Evolutionary conservation across 1,140 invertebrate species (phyloP).

Genomic region (Trichonephila clavipes): DNA sequence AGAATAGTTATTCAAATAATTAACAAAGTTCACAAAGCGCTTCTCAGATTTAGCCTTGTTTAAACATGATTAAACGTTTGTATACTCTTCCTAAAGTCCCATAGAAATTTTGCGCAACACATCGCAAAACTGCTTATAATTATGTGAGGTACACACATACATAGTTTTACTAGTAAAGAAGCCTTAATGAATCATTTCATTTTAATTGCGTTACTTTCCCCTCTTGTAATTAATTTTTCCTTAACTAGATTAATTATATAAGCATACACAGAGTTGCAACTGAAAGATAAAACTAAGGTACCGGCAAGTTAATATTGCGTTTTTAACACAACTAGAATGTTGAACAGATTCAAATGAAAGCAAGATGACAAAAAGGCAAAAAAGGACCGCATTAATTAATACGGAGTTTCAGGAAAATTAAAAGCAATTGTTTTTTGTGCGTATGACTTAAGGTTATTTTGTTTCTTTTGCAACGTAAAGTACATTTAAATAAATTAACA

Average conservation of each 20-base stretch:
- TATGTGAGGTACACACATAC: background rate
- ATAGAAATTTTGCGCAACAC: background rate
- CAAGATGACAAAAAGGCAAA: background rate
- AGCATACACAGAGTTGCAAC: constrained; percentile 14
- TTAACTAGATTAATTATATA: background rate
- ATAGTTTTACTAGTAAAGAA: background rate
- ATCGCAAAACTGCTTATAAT: background rate
- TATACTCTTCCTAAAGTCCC: background rate
- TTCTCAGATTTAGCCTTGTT: background rate
- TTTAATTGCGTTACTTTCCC: constrained; percentile 3
- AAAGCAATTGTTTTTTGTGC: background rate
- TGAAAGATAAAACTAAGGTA: background rate
- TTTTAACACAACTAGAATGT: background rate
- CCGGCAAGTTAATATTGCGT: background rate
- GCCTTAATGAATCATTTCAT: constrained; percentile 6
- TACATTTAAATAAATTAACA: too few relatives aligned
- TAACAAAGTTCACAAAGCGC: too few relatives aligned
- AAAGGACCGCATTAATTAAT: background rate
- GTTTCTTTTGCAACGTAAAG: too few relatives aligned
- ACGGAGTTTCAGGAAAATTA: background rate
- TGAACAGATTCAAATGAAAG: background rate
- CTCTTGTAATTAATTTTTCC: background rate
- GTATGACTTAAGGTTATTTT: too few relatives aligned
- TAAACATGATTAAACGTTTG: background rate
- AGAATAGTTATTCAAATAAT: too few relatives aligned